phyloP scores from a whole-genome alignment of 2,888 invertebrate genomes.

The Silvanus unidentatus region DNA sequence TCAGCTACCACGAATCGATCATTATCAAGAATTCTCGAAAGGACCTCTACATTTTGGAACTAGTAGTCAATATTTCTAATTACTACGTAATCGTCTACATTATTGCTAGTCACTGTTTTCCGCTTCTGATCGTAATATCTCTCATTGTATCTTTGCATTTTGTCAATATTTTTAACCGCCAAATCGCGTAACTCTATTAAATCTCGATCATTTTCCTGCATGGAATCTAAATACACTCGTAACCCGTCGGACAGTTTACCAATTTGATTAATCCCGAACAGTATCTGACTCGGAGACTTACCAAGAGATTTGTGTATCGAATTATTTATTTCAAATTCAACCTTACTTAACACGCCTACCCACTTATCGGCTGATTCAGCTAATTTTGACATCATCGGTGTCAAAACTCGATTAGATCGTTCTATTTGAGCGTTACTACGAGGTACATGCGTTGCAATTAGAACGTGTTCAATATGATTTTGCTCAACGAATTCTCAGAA shows the following conservation, averaged over 20 bases:
- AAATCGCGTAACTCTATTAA: slow-evolving; percentile 4
- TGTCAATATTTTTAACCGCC: slow-evolving; percentile 15
- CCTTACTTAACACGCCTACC: slow-evolving; percentile 12
- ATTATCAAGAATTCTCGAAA: slow-evolving; percentile 20
- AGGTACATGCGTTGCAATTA: slow-evolving; percentile 7
- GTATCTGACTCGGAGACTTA: slow-evolving; percentile 11
- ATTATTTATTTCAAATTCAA: slow-evolving; percentile 15
- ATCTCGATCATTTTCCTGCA: slow-evolving; percentile 1
- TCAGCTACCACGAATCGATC: slow-evolving; percentile 25
- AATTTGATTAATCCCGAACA: slow-evolving; percentile 15
- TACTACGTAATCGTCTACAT: slow-evolving; percentile 20
- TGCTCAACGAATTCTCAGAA: not conserved
- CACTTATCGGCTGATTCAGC: slow-evolving; percentile 17
- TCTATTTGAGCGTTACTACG: slow-evolving; percentile 4
- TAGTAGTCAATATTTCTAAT: slow-evolving; percentile 19
- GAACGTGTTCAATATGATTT: not conserved
- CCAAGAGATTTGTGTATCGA: slow-evolving; percentile 8
- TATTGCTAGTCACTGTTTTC: slow-evolving; percentile 12
- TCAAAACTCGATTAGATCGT: slow-evolving; percentile 2
- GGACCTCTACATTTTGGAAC: slow-evolving; percentile 22
- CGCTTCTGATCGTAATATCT: slow-evolving; percentile 13
- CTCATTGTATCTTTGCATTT: slow-evolving; percentile 14
- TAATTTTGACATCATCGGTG: slow-evolving; percentile 16
- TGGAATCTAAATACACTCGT: slow-evolving; percentile 5
- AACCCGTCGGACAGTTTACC: slow-evolving; percentile 9